A percentile compares a stretch with the other conserved stretches of the same genome.
Conservation (phyloP, 2,797 vertebrate species). For the Carduelis carduelis region DNA sequence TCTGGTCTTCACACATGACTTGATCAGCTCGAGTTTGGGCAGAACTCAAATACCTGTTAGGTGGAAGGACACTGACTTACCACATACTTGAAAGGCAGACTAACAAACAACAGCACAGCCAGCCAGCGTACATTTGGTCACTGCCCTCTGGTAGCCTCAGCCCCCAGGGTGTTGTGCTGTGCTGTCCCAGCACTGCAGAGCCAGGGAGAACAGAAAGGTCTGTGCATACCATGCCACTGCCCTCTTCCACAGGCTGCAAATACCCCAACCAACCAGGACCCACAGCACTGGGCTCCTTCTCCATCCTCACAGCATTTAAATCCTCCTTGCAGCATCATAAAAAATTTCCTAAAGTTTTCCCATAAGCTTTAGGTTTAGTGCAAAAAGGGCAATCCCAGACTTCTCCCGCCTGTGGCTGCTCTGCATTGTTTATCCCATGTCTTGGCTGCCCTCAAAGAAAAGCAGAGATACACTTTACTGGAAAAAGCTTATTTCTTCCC, state of each 20-base stretch:
- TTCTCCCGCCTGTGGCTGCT: neutral
- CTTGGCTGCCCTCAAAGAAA: neutral
- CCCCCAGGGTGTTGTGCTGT: neutral
- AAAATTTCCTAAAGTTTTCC: neutral
- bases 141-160: neutral
- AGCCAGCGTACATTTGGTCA: neutral
- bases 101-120: neutral
- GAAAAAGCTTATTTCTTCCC: neutral
- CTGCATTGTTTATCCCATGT: neutral
- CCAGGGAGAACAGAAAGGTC: neutral
- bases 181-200: neutral
- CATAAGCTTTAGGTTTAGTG: neutral
- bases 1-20: neutral
- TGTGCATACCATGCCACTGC: neutral
- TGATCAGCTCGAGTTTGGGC: neutral
- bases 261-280: neutral
- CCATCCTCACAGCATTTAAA: neutral
- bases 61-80: neutral
- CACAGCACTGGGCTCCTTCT: neutral
- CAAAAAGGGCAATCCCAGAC: neutral
- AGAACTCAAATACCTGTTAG: neutral
- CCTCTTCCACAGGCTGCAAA: neutral
- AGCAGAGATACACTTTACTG: neutral
- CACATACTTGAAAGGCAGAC: neutral
- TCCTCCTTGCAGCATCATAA: neutral